A percentile compares a stretch with the other conserved stretches of the same genome.
Conservation (phyloP, 1,140 invertebrate species). For the Anagrus nilaparvatae region DNA sequence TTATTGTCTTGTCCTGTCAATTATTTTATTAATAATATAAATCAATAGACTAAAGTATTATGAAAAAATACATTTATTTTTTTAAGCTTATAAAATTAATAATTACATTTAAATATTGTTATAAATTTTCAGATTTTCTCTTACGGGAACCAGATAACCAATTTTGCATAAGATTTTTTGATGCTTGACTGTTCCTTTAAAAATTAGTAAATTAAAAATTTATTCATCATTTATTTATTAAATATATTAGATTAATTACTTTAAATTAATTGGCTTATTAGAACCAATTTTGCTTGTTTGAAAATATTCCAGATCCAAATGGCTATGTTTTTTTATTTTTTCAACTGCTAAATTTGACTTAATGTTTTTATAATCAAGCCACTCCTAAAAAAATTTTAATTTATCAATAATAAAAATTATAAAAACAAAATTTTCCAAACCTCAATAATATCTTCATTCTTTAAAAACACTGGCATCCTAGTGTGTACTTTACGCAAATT, state of each 20-base stretch:
- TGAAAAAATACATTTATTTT: too few relatives aligned
- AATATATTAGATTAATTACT: too few relatives aligned
- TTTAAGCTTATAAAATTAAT: too few relatives aligned
- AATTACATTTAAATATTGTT: too few relatives aligned
- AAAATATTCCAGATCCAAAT: slow-evolving; percentile 6
- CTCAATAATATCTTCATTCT: slow-evolving; percentile 5
- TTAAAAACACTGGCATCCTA: slow-evolving; percentile 7
- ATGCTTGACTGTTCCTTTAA: too few relatives aligned
- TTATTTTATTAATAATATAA: too few relatives aligned
- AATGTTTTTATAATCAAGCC: slow-evolving; percentile 9
- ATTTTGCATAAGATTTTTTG: slow-evolving; percentile 11
- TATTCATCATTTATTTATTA: too few relatives aligned
- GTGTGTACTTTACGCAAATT: slow-evolving; percentile 5
- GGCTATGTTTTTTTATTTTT: slow-evolving; percentile 6
- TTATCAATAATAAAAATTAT: neutral
- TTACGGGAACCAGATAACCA: too few relatives aligned
- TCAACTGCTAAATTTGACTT: slow-evolving; percentile 3
- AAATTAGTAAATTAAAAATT: too few relatives aligned
- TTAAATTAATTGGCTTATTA: slow-evolving; percentile 5
- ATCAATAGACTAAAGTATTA: too few relatives aligned
- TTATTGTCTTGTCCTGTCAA: too few relatives aligned
- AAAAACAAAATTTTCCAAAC: slow-evolving; percentile 1
- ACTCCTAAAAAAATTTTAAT: slow-evolving; percentile 2
- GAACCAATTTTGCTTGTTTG: slow-evolving; percentile 9
- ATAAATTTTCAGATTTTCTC: too few relatives aligned